These are phyloP conservation scores for Sula dactylatra DNA, from an alignment of 2,113 vertebrate species.

Conservation along the genomic window DNA sequence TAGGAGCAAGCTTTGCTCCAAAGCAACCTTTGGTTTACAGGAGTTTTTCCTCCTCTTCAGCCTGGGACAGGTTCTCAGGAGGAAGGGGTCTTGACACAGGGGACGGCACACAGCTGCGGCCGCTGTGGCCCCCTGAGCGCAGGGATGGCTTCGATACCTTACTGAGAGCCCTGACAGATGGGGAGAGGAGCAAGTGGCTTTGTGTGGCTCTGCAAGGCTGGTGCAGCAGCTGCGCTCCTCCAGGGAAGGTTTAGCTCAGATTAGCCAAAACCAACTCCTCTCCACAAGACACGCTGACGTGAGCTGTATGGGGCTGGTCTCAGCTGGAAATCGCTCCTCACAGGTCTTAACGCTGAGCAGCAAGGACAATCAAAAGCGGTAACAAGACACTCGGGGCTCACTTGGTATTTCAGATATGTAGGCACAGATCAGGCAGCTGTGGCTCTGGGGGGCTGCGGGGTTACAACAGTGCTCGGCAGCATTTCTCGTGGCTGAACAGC, in stretches of 20 bases:
- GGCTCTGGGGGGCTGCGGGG: background rate
- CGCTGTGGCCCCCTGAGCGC: background rate
- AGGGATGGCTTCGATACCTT: background rate
- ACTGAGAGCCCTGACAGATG: background rate
- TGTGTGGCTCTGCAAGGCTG: background rate
- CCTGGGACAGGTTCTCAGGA: background rate
- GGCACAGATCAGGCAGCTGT: background rate
- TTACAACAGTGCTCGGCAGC: background rate
- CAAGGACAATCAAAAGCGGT: constrained; percentile 3
- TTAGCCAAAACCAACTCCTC: constrained; percentile 35
- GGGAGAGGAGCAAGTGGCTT: background rate
- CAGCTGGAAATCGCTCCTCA: constrained; percentile 21
- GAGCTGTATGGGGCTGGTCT: background rate
- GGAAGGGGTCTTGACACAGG: background rate
- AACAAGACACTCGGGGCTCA: constrained; percentile 16
- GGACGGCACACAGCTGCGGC: background rate
- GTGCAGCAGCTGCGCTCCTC: constrained; percentile 47
- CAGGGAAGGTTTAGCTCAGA: constrained; percentile 47
- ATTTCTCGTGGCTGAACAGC: background rate
- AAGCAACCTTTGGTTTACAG: background rate
- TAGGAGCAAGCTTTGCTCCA: background rate
- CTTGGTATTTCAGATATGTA: constrained; percentile 4
- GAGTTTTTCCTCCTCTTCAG: background rate
- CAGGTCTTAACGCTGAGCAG: constrained; percentile 33
- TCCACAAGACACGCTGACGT: background rate